phyloP scores from a whole-genome alignment of 2,888 invertebrate genomes.

The Leistus spinibarbis region DNA sequence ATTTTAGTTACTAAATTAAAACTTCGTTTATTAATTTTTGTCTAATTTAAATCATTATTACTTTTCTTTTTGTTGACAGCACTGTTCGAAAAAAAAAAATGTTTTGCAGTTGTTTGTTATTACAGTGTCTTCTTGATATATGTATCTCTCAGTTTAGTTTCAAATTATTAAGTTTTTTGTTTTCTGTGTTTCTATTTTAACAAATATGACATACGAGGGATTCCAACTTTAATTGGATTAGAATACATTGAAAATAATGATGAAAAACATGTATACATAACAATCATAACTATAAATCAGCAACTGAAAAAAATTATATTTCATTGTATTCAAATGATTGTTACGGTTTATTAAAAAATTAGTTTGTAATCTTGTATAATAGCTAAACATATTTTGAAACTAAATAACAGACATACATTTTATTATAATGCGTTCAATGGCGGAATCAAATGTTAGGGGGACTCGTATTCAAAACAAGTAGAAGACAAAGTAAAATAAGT shows the following conservation, averaged over 20 bases:
- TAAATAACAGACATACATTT: background rate
- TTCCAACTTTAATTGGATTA: background rate
- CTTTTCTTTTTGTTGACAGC: background rate
- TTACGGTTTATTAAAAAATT: no score
- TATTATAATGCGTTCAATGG: background rate
- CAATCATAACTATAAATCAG: background rate
- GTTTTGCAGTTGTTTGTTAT: background rate
- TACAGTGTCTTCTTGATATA: background rate
- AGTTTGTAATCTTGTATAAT: background rate
- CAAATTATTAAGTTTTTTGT: background rate
- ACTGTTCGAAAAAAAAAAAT: background rate
- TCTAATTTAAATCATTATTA: background rate
- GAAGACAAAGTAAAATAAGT: no score
- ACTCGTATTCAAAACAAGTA: no score
- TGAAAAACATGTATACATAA: background rate
- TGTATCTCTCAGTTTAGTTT: background rate
- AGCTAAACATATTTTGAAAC: background rate
- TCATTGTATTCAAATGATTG: background rate
- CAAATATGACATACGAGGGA: background rate
- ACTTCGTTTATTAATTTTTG: background rate
- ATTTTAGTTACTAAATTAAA: background rate
- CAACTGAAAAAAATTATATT: no score
- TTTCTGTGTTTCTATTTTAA: background rate
- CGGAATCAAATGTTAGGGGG: background rate
- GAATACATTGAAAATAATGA: background rate